These are phyloP conservation scores for Drosophila sproati DNA, from an alignment of 1,140 invertebrate species.

Conservation along the genomic window DNA sequence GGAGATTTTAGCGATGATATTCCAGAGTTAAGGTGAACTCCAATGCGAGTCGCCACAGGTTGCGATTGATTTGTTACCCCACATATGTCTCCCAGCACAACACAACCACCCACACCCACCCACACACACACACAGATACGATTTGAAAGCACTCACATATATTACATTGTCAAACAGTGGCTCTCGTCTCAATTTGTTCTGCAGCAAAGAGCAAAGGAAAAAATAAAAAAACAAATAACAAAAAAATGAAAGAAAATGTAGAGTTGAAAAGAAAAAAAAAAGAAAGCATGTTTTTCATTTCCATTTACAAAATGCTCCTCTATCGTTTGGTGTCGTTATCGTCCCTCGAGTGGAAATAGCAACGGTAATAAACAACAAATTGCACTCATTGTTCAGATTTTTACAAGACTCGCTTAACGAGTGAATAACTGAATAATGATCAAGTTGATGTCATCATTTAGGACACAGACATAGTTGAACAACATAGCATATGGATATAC, in stretches of 20 bases:
- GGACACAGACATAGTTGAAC: neutral
- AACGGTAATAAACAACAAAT: conserved; percentile 73
- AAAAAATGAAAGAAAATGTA: neutral
- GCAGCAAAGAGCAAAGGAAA: neutral
- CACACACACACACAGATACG: conserved; percentile 1
- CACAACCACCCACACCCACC: conserved; percentile 22
- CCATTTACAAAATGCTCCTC: conserved; percentile 1
- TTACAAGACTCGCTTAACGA: conserved; percentile 12
- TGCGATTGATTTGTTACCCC: conserved; percentile 69
- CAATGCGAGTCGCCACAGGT: neutral
- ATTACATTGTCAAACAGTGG: conserved; percentile 35
- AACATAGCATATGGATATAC: neutral
- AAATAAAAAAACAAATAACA: neutral
- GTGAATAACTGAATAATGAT: conserved; percentile 35
- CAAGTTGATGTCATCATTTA: neutral
- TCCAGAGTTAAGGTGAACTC: conserved; percentile 1
- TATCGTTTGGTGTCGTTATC: conserved; percentile 2
- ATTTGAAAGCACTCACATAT: conserved; percentile 31
- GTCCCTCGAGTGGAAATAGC: conserved; percentile 38
- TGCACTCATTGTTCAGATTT: conserved; percentile 55
- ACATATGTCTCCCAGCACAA: conserved; percentile 67
- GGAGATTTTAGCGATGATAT: conserved; percentile 23
- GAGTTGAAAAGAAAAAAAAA: neutral
- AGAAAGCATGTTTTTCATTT: conserved; percentile 9
- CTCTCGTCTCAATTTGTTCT: conserved; percentile 36